A percentile compares a stretch with the other conserved stretches of the same genome.
phyloP scores from a whole-genome alignment of 30 jellyfish, hydroid and myxozoan species.

The Mastigias papua region DNA sequence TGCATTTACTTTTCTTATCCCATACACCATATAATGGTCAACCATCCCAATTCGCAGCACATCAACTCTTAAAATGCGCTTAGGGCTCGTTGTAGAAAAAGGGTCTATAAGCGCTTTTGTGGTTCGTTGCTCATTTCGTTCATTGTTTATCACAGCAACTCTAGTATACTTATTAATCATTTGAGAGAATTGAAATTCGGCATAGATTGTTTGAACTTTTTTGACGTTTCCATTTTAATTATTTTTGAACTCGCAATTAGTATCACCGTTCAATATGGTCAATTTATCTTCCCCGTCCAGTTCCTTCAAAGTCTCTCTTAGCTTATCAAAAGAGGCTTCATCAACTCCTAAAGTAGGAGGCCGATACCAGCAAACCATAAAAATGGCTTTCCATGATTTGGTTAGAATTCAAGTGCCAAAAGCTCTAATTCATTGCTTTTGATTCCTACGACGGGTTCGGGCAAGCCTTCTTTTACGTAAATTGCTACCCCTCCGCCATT shows the following conservation, averaged over 20 bases:
- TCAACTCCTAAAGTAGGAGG: constrained; percentile 41
- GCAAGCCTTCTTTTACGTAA: constrained; percentile 6
- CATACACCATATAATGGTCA: constrained; percentile 31
- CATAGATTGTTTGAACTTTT: neutral
- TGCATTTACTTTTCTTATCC: constrained; percentile 9
- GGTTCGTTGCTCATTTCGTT: constrained; percentile 11
- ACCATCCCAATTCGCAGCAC: constrained; percentile 28
- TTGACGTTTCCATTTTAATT: neutral
- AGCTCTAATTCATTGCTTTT: constrained; percentile 25
- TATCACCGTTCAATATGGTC: neutral
- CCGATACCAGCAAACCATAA: constrained; percentile 45
- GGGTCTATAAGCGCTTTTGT: constrained; percentile 7
- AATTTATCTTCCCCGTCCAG: neutral
- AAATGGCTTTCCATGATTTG: constrained; percentile 28
- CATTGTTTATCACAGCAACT: constrained; percentile 24
- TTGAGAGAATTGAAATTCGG: constrained; percentile 23
- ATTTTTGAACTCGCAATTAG: constrained; percentile 15
- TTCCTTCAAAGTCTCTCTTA: neutral
- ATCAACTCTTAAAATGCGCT: constrained; percentile 22
- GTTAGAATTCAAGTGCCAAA: constrained; percentile 11
- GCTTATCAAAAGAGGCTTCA: constrained; percentile 26
- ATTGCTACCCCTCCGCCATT: constrained; percentile 46
- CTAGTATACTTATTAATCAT: constrained; percentile 7
- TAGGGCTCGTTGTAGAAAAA: constrained; percentile 11
- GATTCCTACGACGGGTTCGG: constrained; percentile 5